A percentile compares a stretch with the other conserved stretches of the same genome.
Conservation (phyloP, 2,797 vertebrate species). For the Nyctalus aviator region DNA sequence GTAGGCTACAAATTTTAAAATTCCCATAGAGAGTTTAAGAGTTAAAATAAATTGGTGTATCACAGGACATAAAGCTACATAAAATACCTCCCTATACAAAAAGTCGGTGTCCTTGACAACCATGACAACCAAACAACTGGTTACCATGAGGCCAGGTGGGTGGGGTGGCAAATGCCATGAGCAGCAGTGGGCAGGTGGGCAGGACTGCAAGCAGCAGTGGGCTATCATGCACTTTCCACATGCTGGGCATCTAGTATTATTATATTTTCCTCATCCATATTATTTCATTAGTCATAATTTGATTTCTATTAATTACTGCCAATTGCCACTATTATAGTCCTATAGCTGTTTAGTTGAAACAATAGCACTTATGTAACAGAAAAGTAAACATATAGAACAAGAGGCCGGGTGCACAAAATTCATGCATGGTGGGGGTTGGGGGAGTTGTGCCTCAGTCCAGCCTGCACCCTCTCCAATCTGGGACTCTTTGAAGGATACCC, state of each 20-base stretch:
- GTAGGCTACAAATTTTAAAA: background rate
- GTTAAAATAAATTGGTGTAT: background rate
- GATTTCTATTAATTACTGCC: background rate
- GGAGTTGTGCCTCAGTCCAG: no score
- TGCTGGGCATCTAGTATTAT: background rate
- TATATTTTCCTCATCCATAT: background rate
- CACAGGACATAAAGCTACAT: background rate
- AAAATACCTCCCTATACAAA: background rate
- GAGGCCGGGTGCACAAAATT: background rate
- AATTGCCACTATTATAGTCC: background rate
- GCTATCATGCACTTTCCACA: no score
- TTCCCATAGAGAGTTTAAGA: background rate
- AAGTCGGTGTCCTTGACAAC: no score
- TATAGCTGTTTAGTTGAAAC: background rate
- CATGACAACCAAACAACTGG: no score
- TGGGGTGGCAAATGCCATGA: no score
- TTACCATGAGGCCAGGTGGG: no score
- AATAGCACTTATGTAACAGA: background rate
- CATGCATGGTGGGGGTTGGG: no score
- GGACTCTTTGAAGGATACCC: no score
- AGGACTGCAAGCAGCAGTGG: no score
- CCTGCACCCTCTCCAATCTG: no score
- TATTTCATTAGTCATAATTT: background rate
- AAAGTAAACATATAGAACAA: background rate
- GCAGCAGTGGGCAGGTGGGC: no score